Conservation (phyloP, 2,888 invertebrate species). For the Prosopocoilus inquinatus region DNA sequence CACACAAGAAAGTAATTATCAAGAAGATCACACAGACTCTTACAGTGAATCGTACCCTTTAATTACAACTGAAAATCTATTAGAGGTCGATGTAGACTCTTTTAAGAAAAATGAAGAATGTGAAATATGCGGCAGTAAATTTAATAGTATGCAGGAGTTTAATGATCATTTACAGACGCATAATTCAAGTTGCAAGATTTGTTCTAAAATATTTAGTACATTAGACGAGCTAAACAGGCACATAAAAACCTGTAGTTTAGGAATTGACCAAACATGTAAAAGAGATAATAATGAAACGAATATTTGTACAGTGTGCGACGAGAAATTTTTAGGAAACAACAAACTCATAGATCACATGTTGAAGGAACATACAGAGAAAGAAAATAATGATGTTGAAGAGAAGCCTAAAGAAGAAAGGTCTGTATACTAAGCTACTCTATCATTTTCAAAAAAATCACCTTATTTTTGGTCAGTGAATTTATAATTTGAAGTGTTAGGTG, state of each 20-base stretch:
- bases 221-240: too few relatives aligned
- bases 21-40: background rate
- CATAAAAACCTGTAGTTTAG: too few relatives aligned
- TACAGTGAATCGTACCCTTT: background rate
- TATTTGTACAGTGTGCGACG: slow-evolving; percentile 26
- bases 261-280: too few relatives aligned
- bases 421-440: too few relatives aligned
- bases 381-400: background rate
- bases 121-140: slow-evolving; percentile 19
- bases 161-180: slow-evolving; percentile 19
- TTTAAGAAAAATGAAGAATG: slow-evolving; percentile 16
- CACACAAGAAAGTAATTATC: background rate
- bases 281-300: too few relatives aligned
- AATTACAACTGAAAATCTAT: background rate
- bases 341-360: slow-evolving; percentile 27
- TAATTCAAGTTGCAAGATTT: background rate
- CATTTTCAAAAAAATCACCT: too few relatives aligned
- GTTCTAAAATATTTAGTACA: too few relatives aligned
- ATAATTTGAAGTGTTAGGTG: too few relatives aligned
- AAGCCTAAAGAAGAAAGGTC: slow-evolving; percentile 6
- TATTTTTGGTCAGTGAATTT: too few relatives aligned
- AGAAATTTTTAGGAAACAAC: slow-evolving; percentile 24
- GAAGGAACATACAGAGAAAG: slow-evolving; percentile 27
- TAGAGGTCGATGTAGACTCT: background rate
- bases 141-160: slow-evolving; percentile 23